Base-by-base conservation (phyloP, 2,888 invertebrate species). In the Drosophila vallismaia region DNA sequence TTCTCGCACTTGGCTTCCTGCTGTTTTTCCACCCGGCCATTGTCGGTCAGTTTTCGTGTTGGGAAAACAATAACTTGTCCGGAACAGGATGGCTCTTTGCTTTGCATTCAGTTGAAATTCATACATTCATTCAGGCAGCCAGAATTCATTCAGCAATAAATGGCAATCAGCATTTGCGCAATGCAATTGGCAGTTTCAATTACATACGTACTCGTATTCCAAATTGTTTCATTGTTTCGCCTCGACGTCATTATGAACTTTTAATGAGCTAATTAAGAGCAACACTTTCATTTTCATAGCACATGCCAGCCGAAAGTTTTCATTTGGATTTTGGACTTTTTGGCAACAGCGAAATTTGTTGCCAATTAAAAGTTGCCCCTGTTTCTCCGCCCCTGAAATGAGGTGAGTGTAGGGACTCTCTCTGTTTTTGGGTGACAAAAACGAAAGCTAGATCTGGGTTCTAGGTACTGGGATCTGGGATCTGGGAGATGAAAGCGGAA, bases 221-320 rank as follows among this genome's bases (percentile, higher is more conserved):
- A 46, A 19, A 10, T 31, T 29, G 42, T 29, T 4, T 28, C 60
- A 40, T 31, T 36, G 49, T 33, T 14, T 12, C 26, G 68, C 49
- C 44, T n/a, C n/a, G 14, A 1, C 40, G 40, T 42, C 45, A 70
- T 59, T 38, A 51, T 33, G 28, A 74, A 71, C 60, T 71, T 71
- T 67, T 68, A 77, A 75, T 75, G 50, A 59, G 71, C 70, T 71
- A 66, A 73, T 75, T 75, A 62, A 63, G 56, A 64, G 55, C 57
- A 48, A 71, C 56, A 75, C 55, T 75, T 71, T 53, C 64, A 29
- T 44, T 63, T 63, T 62, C 46, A 29, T 14, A 50, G 45, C 51
- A 48, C 42, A 52, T 28, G 40, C 44, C 19, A 42, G 2, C 33
- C 46, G 40, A 71, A 71, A 71, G 58, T 60, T 67, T 60, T 26